phyloP scores from a whole-genome alignment of 2,797 vertebrate genomes.

The Eulemur albifrons region DNA sequence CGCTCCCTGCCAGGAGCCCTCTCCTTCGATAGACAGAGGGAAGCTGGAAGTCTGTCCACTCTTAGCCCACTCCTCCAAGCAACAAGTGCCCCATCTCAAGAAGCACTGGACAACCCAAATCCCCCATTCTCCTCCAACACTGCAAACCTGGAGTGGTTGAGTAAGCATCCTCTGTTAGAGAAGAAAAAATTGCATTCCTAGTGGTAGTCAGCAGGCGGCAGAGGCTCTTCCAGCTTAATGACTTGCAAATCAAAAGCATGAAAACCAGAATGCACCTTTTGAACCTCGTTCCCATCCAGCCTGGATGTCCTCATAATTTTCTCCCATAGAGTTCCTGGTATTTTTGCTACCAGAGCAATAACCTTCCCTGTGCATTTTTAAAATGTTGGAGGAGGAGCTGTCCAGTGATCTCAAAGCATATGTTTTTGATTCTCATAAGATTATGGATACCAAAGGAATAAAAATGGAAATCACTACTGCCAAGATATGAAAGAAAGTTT shows the following conservation, averaged over 20 bases:
- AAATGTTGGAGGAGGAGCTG: slow-evolving; percentile 81
- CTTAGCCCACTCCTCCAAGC: background rate
- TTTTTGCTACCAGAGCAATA: slow-evolving; percentile 82
- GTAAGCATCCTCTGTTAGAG: slow-evolving; percentile 68
- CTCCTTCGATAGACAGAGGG: background rate
- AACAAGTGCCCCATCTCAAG: slow-evolving; percentile 75
- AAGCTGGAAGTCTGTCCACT: background rate
- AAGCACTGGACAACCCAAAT: slow-evolving; percentile 75
- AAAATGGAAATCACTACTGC: slow-evolving; percentile 91
- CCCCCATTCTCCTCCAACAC: slow-evolving; percentile 29
- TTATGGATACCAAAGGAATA: slow-evolving; percentile 91
- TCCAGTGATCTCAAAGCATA: slow-evolving; percentile 89
- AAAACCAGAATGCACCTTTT: slow-evolving; percentile 79
- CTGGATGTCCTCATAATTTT: slow-evolving; percentile 79
- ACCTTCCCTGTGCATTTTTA: slow-evolving; percentile 79
- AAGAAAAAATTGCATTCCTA: slow-evolving; percentile 66
- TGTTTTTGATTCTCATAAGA: slow-evolving; percentile 91
- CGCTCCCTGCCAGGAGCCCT: background rate
- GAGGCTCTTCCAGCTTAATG: slow-evolving; percentile 80
- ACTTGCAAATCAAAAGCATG: slow-evolving; percentile 85
- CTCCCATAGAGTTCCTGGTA: slow-evolving; percentile 78
- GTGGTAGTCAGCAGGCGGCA: slow-evolving; percentile 79
- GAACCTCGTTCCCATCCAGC: slow-evolving; percentile 79
- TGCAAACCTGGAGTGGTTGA: slow-evolving; percentile 74
- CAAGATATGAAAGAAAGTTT: slow-evolving; percentile 91